These are phyloP conservation scores for Flabesymbios commensalis DNA, from an alignment of 2,888 invertebrate genomes.

Conservation along the genomic window DNA sequence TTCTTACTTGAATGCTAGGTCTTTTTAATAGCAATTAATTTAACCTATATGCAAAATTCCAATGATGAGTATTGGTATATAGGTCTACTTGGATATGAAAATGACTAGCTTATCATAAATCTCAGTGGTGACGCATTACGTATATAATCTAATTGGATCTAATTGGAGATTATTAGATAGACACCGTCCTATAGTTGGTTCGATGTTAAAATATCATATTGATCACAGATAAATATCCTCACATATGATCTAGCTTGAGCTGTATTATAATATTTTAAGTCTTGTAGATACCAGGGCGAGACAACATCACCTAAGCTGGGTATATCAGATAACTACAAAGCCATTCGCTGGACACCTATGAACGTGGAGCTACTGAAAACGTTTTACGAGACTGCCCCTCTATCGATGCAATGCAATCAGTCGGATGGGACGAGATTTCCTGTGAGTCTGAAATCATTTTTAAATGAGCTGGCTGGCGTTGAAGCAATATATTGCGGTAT, in stretches of 20 bases:
- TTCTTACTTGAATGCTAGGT: too few relatives aligned
- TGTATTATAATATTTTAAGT: not conserved
- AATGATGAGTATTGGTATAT: not conserved
- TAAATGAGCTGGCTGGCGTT: too few relatives aligned
- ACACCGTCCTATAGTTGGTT: too few relatives aligned
- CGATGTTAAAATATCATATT: too few relatives aligned
- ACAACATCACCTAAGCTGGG: slow-evolving; percentile 69
- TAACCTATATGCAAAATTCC: not conserved
- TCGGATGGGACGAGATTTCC: slow-evolving; percentile 88
- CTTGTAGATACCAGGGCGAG: slow-evolving; percentile 75
- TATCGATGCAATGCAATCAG: slow-evolving; percentile 96
- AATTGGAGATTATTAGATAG: too few relatives aligned
- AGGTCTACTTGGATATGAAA: not conserved
- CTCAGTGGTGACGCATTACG: too few relatives aligned
- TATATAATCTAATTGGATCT: too few relatives aligned
- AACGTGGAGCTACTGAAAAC: slow-evolving; percentile 74
- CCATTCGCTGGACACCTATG: slow-evolving; percentile 83
- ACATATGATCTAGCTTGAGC: too few relatives aligned
- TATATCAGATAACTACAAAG: slow-evolving; percentile 79
- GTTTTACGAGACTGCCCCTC: slow-evolving; percentile 81
- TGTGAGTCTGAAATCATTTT: too few relatives aligned
- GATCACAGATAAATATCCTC: too few relatives aligned
- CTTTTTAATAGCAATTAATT: not conserved
- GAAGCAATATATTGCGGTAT: too few relatives aligned
- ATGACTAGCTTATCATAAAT: not conserved